These are phyloP conservation scores for Xenopus tropicalis DNA, from an alignment of 2,113 vertebrate genomes.

Conservation along the genomic window DNA sequence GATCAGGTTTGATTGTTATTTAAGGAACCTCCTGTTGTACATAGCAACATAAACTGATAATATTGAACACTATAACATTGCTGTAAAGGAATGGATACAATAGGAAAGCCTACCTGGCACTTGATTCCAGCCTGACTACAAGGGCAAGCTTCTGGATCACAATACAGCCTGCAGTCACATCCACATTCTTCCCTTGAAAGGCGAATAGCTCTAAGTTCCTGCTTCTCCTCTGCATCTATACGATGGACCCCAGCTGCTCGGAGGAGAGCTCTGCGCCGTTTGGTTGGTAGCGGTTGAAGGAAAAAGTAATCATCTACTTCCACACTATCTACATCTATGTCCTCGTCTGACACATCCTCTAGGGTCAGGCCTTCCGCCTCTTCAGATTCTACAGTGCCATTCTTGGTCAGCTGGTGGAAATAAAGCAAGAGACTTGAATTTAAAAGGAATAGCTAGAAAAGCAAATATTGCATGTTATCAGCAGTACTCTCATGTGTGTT, in stretches of 20 bases:
- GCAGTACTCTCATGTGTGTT: too few relatives aligned
- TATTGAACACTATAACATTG: too few relatives aligned
- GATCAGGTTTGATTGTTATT: too few relatives aligned
- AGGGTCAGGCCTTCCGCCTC: slow-evolving; percentile 86
- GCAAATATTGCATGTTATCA: too few relatives aligned
- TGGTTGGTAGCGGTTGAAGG: slow-evolving; percentile 92
- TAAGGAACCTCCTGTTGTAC: too few relatives aligned
- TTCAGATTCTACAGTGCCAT: slow-evolving; percentile 86
- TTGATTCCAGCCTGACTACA: slow-evolving; percentile 97
- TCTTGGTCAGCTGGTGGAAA: slow-evolving; percentile 81
- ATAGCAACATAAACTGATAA: too few relatives aligned
- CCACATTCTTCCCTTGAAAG: slow-evolving; percentile 93
- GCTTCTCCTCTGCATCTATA: slow-evolving; percentile 91
- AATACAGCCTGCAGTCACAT: slow-evolving; percentile 93
- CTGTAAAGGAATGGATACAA: too few relatives aligned
- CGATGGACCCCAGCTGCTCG: slow-evolving; percentile 87
- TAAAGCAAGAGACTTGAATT: neutral
- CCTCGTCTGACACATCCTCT: slow-evolving; percentile 92
- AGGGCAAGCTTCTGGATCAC: slow-evolving; percentile 89
- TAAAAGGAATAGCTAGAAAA: too few relatives aligned
- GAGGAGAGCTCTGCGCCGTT: slow-evolving; percentile 84
- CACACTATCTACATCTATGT: slow-evolving; percentile 88
- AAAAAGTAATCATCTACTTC: slow-evolving; percentile 97
- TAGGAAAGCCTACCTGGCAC: slow-evolving; percentile 75
- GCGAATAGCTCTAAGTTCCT: slow-evolving; percentile 88